Conservation (phyloP, 2,888 invertebrate genomes). For the Ichneumoninae sp. region DNA sequence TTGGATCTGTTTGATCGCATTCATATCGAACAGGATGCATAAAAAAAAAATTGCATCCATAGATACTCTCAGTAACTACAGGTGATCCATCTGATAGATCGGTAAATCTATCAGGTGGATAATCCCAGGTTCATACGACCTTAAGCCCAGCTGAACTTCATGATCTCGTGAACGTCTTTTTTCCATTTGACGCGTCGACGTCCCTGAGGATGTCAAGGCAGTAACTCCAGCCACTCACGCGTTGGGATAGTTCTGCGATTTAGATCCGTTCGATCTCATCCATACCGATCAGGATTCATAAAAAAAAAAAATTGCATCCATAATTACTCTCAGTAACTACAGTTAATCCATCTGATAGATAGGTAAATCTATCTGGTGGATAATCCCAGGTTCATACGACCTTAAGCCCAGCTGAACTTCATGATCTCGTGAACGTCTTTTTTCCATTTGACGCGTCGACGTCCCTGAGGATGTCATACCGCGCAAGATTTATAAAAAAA, state of each 20-base stretch:
- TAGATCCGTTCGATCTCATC: conserved; percentile 27
- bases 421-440: conserved; percentile 22
- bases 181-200: conserved; percentile 32
- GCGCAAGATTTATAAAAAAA: too few species aligned
- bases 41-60: too few species aligned
- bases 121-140: not conserved
- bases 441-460: conserved; percentile 27
- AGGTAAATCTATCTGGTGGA: not conserved
- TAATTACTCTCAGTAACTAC: not conserved
- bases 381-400: not conserved
- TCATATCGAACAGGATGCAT: too few species aligned
- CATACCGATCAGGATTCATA: too few species aligned
- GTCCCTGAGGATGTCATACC: conserved; percentile 55
- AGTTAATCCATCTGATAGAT: not conserved
- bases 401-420: not conserved
- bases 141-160: not conserved
- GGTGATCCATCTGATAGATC: not conserved
- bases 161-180: conserved; percentile 24
- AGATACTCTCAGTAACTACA: not conserved
- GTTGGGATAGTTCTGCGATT: conserved; percentile 38
- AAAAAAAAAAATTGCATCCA: too few species aligned
- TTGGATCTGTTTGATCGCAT: too few species aligned
- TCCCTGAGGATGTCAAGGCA: conserved; percentile 60
- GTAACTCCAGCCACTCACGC: not conserved
- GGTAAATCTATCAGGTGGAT: not conserved